Evolutionary conservation across 2,888 invertebrate genomes (phyloP).

Genomic region (Eristalinus sepulchralis): DNA sequence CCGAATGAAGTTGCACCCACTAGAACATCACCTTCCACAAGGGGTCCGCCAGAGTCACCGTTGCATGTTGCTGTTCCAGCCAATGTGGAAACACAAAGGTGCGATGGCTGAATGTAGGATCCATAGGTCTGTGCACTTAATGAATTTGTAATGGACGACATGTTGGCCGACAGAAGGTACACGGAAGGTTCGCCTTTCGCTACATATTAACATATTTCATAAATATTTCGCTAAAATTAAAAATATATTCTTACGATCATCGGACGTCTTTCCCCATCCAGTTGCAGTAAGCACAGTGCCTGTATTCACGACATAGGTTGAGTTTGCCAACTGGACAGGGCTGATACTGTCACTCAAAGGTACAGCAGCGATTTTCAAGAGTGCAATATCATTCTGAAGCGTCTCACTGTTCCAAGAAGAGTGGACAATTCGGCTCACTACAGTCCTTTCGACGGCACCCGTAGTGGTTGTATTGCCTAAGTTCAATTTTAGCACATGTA

Average conservation of each 20-base stretch:
- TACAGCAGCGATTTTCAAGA: neutral
- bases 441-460: neutral
- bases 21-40: neutral
- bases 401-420: neutral
- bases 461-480: neutral
- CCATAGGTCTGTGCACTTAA: constrained; percentile 72
- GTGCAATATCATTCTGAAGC: neutral
- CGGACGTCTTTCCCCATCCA: constrained; percentile 49
- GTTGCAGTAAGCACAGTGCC: constrained; percentile 7
- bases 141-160: constrained; percentile 73
- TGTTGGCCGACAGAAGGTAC: too few species aligned
- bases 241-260: constrained; percentile 26
- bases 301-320: neutral
- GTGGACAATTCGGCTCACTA: neutral
- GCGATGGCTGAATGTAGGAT: constrained; percentile 65
- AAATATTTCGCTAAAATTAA: too few species aligned
- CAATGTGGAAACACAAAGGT: constrained; percentile 68
- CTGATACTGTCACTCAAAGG: neutral
- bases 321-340: constrained; percentile 21
- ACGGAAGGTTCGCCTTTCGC: too few species aligned
- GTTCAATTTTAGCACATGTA: too few species aligned
- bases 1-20: neutral
- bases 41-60: constrained; percentile 52
- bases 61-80: constrained; percentile 56
- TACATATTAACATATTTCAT: too few species aligned